Percentiles rank a stretch among this genome's conserved stretches.
Evolutionary conservation across 2,797 vertebrate genomes (phyloP).

Genomic region (Mycteria americana): DNA sequence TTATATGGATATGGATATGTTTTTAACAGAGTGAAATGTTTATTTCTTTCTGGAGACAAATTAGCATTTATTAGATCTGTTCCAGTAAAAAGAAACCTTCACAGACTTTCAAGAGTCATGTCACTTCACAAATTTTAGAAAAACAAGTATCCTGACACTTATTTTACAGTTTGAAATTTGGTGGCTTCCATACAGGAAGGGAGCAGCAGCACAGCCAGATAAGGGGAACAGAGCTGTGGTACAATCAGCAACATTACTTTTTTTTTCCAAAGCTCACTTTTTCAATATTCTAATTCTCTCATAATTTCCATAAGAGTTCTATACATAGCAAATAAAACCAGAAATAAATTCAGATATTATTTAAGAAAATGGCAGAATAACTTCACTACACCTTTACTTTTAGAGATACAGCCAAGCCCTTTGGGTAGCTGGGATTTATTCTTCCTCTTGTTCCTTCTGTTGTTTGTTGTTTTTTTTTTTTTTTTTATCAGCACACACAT

Average conservation of each 20-base stretch:
- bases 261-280: not conserved
- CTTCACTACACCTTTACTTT: not conserved
- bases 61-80: not conserved
- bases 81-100: not conserved
- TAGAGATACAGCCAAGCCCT: not conserved
- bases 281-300: not conserved
- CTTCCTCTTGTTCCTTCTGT: not conserved
- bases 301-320: not conserved
- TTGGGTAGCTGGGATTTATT: not conserved
- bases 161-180: not conserved
- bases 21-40: not conserved
- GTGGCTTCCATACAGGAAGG: not conserved
- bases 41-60: not conserved
- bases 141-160: not conserved
- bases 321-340: not conserved
- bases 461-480: not conserved
- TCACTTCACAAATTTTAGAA: not conserved
- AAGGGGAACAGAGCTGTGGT: not conserved
- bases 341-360: not conserved
- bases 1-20: not conserved
- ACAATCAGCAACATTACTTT: not conserved
- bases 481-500: not conserved
- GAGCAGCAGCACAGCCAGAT: not conserved
- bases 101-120: not conserved
- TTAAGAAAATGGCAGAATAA: not conserved